Evolutionary conservation across 2,113 vertebrate species (phyloP).

Genomic region (Cyprinodon tularosa): DNA sequence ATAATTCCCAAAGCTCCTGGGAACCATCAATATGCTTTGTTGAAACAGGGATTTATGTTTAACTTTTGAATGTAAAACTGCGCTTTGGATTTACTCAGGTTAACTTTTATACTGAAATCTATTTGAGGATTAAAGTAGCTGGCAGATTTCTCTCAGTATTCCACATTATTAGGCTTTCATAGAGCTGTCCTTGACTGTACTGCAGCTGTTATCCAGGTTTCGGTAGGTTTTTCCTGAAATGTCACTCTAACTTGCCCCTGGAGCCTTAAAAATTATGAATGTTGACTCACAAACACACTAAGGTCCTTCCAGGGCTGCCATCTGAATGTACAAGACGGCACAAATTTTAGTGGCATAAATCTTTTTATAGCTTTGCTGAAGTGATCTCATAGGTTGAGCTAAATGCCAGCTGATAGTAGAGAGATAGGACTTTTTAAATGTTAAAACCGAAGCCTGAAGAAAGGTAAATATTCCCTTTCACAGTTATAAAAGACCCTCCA

Average conservation of each 20-base stretch:
- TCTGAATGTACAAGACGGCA: not conserved
- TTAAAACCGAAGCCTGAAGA: constrained; percentile 1
- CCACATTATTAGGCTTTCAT: not conserved
- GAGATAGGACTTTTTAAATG: not conserved
- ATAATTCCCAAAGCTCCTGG: too few relatives aligned
- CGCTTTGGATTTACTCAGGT: not conserved
- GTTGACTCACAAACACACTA: constrained; percentile 14
- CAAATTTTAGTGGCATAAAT: constrained; percentile 29
- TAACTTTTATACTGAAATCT: not conserved
- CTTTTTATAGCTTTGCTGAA: constrained; percentile 15
- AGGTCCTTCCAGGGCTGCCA: not conserved
- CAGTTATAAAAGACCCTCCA: too few relatives aligned
- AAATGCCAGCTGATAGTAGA: constrained; percentile 39
- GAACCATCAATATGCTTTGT: too few relatives aligned
- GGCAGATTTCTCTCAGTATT: not conserved
- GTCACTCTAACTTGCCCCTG: constrained; percentile 49
- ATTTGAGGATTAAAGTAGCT: not conserved
- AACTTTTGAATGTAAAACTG: too few relatives aligned
- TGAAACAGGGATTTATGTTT: too few relatives aligned
- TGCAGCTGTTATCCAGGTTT: constrained; percentile 55
- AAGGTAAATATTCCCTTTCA: not conserved
- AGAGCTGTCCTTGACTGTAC: constrained; percentile 33
- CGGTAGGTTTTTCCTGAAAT: constrained; percentile 67
- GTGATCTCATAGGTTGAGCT: constrained; percentile 12
- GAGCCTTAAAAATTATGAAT: constrained; percentile 23